Conservation (phyloP, 2,113 vertebrate genomes). For the Apistogramma diplotaenia region DNA sequence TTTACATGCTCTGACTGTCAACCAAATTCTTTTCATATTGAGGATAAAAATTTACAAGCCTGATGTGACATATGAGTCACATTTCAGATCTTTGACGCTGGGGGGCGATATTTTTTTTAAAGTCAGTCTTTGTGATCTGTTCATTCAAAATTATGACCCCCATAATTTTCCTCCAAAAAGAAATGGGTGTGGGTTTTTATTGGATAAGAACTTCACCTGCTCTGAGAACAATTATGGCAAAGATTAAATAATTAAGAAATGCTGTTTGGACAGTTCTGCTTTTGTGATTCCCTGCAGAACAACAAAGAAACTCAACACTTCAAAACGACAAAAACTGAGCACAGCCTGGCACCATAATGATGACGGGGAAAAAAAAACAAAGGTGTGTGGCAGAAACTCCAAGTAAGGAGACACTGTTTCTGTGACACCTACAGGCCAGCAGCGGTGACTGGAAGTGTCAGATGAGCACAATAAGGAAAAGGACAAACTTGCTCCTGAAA, state of each 20-base stretch:
- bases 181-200: too few relatives aligned
- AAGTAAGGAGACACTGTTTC: constrained; percentile 49
- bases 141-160: too few relatives aligned
- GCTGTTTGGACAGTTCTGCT: constrained; percentile 25
- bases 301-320: constrained; percentile 50
- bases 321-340: constrained; percentile 28
- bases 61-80: too few relatives aligned
- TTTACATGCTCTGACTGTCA: too few relatives aligned
- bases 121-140: too few relatives aligned
- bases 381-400: constrained; percentile 29
- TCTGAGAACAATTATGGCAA: background rate
- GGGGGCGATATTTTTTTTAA: too few relatives aligned
- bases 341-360: background rate
- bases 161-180: too few relatives aligned
- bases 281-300: constrained; percentile 16
- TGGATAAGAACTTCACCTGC: background rate
- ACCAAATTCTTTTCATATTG: too few relatives aligned
- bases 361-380: background rate
- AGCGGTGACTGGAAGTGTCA: constrained; percentile 16
- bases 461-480: constrained; percentile 19
- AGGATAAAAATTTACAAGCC: too few relatives aligned
- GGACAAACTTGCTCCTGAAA: constrained; percentile 57
- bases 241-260: constrained; percentile 10
- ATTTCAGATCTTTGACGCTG: too few relatives aligned
- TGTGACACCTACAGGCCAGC: constrained; percentile 25